Base-by-base conservation (phyloP, 2,888 invertebrate species). In the Temnothorax ravouxi region DNA sequence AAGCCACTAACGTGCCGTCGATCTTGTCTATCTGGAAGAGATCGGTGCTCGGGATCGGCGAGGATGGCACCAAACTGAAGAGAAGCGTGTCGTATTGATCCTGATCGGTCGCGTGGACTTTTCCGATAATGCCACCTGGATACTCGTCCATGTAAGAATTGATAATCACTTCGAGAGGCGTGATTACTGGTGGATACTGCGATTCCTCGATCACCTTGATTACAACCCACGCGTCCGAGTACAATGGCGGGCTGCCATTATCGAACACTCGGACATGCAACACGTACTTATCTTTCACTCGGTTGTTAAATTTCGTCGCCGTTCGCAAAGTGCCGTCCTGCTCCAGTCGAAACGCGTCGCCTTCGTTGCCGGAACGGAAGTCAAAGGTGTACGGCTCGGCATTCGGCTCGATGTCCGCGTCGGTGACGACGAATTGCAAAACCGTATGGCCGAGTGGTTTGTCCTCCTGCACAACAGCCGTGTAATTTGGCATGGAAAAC, bases 101-200 rank as follows among this genome's bases (percentile, higher is more conserved):
- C 93, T 98, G 97, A 95, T 99, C 99, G 13, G 97, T 97, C 0
- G 99, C 99, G 94, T 97, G 97, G 44, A 99, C 97, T 92, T 97
- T 96, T 0, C 99, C 99, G 69, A 99, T 96, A 29, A 96, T 95
- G 0, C 99, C 99, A 0, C 99, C 99, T 0, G 97, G 97, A 95
- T 98, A 99, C 91, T 98, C 98, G 93, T 99, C 99, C 92, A 97
- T 95, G 93, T 97, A 98, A 0, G 99, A 98, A 93, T 98, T 98
- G 75, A 99, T 96, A 77, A 97, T 96, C 25, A 99, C 96, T 91
- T 98, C 98, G 29, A 99, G 95, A 0, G 99, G 98, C 4, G 97
- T 97, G 54, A 99, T 97, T 0, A 97, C 96, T 0, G 99, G 99
- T 6, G 99, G 98, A 95, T 98, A 99, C 91, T 98, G 98, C 25